A percentile compares a stretch with the other conserved stretches of the same genome.
Conservation (phyloP, 2,888 invertebrate genomes). For the Polia nebulosa region DNA sequence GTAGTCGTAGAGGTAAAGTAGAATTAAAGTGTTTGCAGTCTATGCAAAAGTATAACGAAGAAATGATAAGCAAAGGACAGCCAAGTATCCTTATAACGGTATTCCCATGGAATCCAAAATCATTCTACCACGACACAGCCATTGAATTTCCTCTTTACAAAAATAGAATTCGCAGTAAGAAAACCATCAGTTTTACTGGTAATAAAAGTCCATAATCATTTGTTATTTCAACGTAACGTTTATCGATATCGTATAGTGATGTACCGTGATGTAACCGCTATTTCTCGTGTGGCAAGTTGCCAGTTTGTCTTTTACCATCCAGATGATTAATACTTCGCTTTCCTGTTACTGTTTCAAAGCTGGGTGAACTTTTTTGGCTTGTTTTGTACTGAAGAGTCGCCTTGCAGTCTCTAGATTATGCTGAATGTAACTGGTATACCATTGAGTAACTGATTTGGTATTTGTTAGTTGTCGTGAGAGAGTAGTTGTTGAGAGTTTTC, state of each 20-base stretch:
- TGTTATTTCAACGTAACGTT: slow-evolving; percentile 44
- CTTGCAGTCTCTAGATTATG: slow-evolving; percentile 25
- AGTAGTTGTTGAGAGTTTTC: background rate
- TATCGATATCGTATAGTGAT: slow-evolving; percentile 47
- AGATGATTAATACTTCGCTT: slow-evolving; percentile 39
- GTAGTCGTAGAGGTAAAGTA: no score
- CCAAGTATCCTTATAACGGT: no score
- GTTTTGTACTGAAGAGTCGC: slow-evolving; percentile 9
- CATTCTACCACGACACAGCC: no score
- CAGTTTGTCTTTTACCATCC: slow-evolving; percentile 57
- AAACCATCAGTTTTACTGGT: slow-evolving; percentile 47
- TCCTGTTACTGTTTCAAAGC: slow-evolving; percentile 9
- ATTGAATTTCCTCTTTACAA: background rate
- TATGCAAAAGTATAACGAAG: no score
- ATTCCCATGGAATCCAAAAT: no score
- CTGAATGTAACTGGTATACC: slow-evolving; percentile 21
- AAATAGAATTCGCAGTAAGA: slow-evolving; percentile 29
- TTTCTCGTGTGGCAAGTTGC: slow-evolving; percentile 65
- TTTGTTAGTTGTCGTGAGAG: background rate
- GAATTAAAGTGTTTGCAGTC: no score
- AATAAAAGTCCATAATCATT: slow-evolving; percentile 63
- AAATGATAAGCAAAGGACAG: no score
- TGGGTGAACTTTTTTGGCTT: background rate
- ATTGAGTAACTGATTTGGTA: slow-evolving; percentile 16
- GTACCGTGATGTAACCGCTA: slow-evolving; percentile 65